These are phyloP conservation scores for Bungarus multicinctus DNA, from an alignment of 2,113 vertebrate genomes.

Conservation along the genomic window DNA sequence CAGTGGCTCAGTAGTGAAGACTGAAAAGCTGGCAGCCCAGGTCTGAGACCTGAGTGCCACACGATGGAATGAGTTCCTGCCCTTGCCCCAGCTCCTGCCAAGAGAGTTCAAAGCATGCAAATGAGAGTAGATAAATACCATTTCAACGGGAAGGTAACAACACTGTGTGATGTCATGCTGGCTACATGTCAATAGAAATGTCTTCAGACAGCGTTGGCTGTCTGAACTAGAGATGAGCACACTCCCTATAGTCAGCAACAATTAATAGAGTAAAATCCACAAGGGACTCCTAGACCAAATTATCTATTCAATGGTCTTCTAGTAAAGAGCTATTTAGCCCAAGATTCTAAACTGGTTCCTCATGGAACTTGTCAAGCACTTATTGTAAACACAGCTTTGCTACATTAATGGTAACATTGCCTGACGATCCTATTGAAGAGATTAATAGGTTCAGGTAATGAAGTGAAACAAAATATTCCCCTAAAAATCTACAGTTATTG, in stretches of 20 bases:
- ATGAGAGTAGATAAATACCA: background rate
- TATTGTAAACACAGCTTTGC: rapidly evolving
- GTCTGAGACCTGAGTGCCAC: background rate
- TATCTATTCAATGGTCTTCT: background rate
- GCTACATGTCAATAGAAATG: background rate
- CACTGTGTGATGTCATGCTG: background rate
- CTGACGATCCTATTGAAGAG: background rate
- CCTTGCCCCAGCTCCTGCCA: background rate
- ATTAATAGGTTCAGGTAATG: rapidly evolving
- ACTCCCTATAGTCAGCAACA: background rate
- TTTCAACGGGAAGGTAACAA: background rate
- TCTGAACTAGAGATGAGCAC: background rate
- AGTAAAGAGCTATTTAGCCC: background rate
- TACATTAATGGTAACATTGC: background rate
- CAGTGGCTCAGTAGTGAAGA: background rate
- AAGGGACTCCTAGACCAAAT: background rate
- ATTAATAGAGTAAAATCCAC: background rate
- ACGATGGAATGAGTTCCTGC: background rate
- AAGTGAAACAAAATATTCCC: background rate
- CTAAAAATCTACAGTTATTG: background rate
- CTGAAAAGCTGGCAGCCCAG: background rate
- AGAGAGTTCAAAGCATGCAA: background rate
- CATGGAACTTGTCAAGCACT: background rate
- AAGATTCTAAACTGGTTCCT: background rate
- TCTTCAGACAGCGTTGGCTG: background rate